phyloP scores from a whole-genome alignment of 2,797 vertebrate genomes.

The Pitangus sulphuratus region DNA sequence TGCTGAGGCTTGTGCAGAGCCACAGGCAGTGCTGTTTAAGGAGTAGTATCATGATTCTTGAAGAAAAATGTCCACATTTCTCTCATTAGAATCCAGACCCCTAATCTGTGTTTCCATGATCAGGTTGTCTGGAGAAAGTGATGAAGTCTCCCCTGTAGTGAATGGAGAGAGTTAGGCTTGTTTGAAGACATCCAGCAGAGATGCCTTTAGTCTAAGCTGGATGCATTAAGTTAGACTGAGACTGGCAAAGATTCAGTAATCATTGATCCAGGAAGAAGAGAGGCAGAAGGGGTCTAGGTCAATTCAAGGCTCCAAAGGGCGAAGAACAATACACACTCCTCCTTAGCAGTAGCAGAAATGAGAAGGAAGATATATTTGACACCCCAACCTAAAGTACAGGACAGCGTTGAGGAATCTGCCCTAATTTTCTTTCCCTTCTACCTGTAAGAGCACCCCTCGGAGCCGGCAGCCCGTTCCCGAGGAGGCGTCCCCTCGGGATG shows the following conservation, averaged over 20 bases:
- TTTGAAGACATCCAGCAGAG: background rate
- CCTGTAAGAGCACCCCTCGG: rapidly evolving
- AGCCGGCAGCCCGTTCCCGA: rapidly evolving
- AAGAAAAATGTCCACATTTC: background rate
- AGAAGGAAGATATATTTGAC: background rate
- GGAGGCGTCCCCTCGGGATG: rapidly evolving
- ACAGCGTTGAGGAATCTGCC: rapidly evolving
- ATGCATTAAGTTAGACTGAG: background rate
- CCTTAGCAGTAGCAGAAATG: rapidly evolving
- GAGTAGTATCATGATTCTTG: background rate
- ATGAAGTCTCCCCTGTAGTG: background rate
- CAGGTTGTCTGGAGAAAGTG: background rate
- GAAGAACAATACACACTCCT: rapidly evolving
- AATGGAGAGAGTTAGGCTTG: background rate
- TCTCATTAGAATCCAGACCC: background rate
- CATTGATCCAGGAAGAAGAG: background rate
- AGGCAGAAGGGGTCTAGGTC: background rate
- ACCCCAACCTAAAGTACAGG: background rate
- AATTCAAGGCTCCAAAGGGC: background rate
- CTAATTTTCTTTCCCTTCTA: background rate
- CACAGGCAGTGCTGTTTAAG: background rate
- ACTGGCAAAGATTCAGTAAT: background rate
- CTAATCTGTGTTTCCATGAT: background rate
- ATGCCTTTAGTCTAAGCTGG: background rate
- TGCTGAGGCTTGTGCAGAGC: background rate